Conservation (phyloP, 2,888 invertebrate genomes). For the Lampropteryx suffumata region DNA sequence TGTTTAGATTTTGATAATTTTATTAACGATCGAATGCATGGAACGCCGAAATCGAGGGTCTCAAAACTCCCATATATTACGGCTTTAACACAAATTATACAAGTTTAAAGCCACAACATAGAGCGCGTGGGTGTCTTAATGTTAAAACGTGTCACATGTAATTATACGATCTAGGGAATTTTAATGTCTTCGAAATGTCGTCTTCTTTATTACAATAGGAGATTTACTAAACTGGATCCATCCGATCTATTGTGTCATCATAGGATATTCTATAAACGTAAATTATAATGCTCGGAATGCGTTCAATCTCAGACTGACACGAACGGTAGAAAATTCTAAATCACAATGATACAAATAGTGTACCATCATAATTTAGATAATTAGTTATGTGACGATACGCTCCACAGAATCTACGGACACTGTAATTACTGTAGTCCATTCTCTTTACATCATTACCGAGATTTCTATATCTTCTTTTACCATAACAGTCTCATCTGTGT, state of each 20-base stretch:
- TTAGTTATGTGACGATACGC: constrained; percentile 73
- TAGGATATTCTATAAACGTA: constrained; percentile 60
- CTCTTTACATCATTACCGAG: constrained; percentile 75
- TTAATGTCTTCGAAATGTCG: constrained; percentile 79
- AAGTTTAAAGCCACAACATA: constrained; percentile 79
- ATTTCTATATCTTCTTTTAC: constrained; percentile 75
- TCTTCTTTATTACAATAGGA: constrained; percentile 77
- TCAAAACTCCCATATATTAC: constrained; percentile 80
- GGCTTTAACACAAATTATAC: constrained; percentile 83
- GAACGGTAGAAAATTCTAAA: constrained; percentile 38
- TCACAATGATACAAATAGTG: constrained; percentile 40
- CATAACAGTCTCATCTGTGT: constrained; percentile 60
- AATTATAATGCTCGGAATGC: constrained; percentile 49
- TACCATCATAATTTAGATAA: constrained; percentile 54
- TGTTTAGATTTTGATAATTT: constrained; percentile 83
- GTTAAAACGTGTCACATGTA: constrained; percentile 81
- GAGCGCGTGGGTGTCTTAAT: constrained; percentile 77
- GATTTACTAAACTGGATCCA: constrained; percentile 68
- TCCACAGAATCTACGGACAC: constrained; percentile 62
- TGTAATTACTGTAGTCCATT: constrained; percentile 78
- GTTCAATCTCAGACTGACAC: constrained; percentile 33
- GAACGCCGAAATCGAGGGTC: constrained; percentile 69
- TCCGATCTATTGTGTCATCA: constrained; percentile 59
- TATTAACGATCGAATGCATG: constrained; percentile 80
- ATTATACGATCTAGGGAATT: constrained; percentile 79